Evolutionary conservation across 2,888 invertebrate genomes (phyloP), one percentile per base, ranked within the genome.

Genomic region (Xestia sexstrigata): DNA sequence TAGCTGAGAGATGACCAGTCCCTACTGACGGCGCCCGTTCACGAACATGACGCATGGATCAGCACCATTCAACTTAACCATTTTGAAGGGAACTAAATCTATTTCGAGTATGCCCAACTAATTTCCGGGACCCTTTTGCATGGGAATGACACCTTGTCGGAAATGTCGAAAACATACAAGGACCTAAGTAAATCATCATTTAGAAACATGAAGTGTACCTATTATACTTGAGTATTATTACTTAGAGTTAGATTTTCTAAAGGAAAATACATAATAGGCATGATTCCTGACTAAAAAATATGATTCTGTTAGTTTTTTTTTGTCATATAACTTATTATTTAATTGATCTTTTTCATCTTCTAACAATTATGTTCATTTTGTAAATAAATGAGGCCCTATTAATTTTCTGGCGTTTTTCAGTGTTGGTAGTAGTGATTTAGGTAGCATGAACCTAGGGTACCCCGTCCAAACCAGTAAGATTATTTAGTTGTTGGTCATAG

Each of bases 71-170:
- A 49, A 20, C 8, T 49, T 20, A 49, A 49, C 7, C 8, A 8
- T 2, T 49, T 49, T 49, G 49, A 49, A 20, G 8, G 49, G 20
- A 49, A 49, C 20, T 49, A 49, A 49, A 49, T 39, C 39, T 68
- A 15, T 77, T 55, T 71, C n/a, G 6, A 13, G n/a, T 15, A 52
- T 11, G 23, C 8, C 42, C 52, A 23, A 52, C 49, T 70, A 35
- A 79, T 62, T 78, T 70, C 79, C 60, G 39, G 39, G 11, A 60
- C 42, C 42, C 6, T 52, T 45, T 45, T 70, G 62, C n/a, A 69
- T 42, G 39, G 42, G 9, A 42, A 75, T 63, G 69, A 60, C 5
- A 30, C 58, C 30, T n/a, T 42, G 17, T 49, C 49, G 39, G 62
- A 52, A 45, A 45, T 74, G n/a, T 17, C 20, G 30, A n/a, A 74